These are phyloP conservation scores for Axinella damicornis DNA, from an alignment of 37 sponge, comb jelly and placozoan species.

Conservation along the genomic window DNA sequence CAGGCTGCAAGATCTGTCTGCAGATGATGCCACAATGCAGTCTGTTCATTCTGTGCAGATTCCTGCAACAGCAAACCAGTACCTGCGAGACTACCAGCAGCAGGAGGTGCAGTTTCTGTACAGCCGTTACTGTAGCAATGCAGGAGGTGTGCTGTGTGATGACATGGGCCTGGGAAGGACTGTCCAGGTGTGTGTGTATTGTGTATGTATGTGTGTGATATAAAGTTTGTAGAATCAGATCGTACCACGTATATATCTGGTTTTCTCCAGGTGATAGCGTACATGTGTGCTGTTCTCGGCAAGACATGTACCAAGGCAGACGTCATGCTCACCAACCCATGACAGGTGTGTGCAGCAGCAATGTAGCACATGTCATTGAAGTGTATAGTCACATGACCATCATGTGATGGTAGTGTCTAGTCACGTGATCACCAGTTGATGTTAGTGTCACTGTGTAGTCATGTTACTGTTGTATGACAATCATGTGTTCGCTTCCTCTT, in stretches of 20 bases:
- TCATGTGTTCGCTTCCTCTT: too few relatives aligned
- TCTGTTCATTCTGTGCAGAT: slow-evolving; percentile 24
- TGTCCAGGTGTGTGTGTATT: slow-evolving; percentile 76
- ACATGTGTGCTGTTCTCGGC: slow-evolving; percentile 47
- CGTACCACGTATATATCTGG: too few relatives aligned
- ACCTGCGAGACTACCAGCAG: slow-evolving; percentile 63
- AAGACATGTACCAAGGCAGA: slow-evolving; percentile 49
- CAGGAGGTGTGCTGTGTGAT: slow-evolving; percentile 68
- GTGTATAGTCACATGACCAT: not conserved
- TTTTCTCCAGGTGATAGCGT: slow-evolving; percentile 47
- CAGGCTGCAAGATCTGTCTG: too few relatives aligned
- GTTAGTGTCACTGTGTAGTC: too few relatives aligned
- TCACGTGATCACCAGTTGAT: too few relatives aligned
- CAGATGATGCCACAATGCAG: not conserved
- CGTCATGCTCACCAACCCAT: slow-evolving; percentile 38
- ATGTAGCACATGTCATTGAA: too few relatives aligned
- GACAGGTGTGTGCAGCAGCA: slow-evolving; percentile 18
- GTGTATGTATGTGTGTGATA: too few relatives aligned
- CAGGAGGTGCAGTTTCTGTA: slow-evolving; percentile 61
- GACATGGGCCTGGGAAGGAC: slow-evolving; percentile 89
- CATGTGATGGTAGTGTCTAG: not conserved
- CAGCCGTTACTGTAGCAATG: slow-evolving; percentile 5
- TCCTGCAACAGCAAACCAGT: slow-evolving; percentile 65
- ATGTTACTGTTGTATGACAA: too few relatives aligned
- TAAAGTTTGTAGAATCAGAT: too few relatives aligned